Evolutionary conservation across 2,797 vertebrate genomes (phyloP).

Genomic region (Lycodopsis pacificus): DNA sequence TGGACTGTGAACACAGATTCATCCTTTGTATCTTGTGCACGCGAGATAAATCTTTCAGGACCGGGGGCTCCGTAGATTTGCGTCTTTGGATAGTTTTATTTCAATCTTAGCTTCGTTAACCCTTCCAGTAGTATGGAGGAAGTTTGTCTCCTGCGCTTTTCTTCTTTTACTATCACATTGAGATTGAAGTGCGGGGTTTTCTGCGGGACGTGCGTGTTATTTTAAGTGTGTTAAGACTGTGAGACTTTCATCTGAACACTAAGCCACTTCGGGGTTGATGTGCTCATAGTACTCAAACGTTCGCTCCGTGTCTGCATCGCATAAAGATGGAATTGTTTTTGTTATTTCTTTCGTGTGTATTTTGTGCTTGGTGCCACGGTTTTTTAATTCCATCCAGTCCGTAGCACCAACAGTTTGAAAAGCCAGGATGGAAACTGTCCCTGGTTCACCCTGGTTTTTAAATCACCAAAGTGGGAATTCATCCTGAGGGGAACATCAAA

Average conservation of each 20-base stretch:
- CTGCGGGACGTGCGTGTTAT: not conserved
- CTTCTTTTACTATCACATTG: not conserved
- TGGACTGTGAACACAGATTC: not conserved
- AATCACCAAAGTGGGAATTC: not conserved
- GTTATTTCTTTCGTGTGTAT: constrained; percentile 15
- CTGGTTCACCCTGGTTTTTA: not conserved
- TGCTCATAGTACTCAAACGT: not conserved
- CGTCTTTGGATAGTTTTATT: not conserved
- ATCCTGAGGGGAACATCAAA: not conserved
- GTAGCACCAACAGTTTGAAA: constrained; percentile 22
- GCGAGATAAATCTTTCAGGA: not conserved
- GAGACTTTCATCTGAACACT: not conserved
- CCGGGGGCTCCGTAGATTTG: not conserved
- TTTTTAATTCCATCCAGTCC: constrained; percentile 17
- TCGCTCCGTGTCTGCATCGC: not conserved
- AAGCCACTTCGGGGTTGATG: not conserved
- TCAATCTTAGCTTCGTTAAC: not conserved
- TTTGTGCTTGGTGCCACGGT: not conserved
- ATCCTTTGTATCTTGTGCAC: not conserved
- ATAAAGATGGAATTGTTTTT: not conserved
- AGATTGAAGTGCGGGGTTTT: not conserved
- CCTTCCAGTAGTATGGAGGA: not conserved
- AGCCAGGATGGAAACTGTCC: constrained; percentile 1
- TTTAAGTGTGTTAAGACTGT: not conserved
- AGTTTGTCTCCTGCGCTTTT: not conserved